phyloP scores from a whole-genome alignment of 92 coral and sea anemone genomes.

The Galaxea fascicularis region DNA sequence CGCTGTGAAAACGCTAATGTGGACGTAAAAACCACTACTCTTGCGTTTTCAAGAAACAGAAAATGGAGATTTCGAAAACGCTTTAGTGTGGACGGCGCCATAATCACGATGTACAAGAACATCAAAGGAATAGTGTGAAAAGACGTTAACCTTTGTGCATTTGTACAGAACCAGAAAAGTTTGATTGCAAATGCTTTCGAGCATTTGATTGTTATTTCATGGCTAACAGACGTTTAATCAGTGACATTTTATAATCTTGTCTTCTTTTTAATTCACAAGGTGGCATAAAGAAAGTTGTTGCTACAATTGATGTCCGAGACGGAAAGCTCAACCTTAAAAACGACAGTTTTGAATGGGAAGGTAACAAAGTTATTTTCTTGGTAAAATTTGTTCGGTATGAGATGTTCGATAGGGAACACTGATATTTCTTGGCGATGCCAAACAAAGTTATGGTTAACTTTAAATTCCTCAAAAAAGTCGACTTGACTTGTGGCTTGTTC shows the following conservation, averaged over 20 bases:
- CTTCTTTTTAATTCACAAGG: constrained; percentile 17
- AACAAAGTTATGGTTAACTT: background rate
- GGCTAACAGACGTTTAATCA: no score
- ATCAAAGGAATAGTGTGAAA: no score
- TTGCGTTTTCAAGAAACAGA: no score
- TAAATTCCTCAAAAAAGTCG: background rate
- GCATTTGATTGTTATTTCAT: no score
- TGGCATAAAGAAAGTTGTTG: constrained; percentile 56
- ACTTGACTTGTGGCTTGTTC: background rate
- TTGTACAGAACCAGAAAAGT: no score
- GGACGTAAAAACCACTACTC: no score
- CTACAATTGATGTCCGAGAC: constrained; percentile 55
- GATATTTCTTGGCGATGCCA: background rate
- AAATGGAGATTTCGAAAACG: no score
- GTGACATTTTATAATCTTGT: background rate
- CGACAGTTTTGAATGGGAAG: constrained; percentile 70
- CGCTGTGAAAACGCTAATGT: no score
- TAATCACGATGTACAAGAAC: no score
- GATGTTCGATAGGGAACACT: background rate
- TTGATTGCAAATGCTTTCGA: no score
- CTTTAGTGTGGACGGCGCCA: no score
- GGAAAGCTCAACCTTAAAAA: constrained; percentile 32
- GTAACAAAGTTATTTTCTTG: constrained; percentile 21
- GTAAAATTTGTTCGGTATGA: background rate
- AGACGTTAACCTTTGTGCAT: no score